These are phyloP conservation scores for Leptopilina myrica DNA, from an alignment of 2,888 invertebrate species.

Conservation along the genomic window DNA sequence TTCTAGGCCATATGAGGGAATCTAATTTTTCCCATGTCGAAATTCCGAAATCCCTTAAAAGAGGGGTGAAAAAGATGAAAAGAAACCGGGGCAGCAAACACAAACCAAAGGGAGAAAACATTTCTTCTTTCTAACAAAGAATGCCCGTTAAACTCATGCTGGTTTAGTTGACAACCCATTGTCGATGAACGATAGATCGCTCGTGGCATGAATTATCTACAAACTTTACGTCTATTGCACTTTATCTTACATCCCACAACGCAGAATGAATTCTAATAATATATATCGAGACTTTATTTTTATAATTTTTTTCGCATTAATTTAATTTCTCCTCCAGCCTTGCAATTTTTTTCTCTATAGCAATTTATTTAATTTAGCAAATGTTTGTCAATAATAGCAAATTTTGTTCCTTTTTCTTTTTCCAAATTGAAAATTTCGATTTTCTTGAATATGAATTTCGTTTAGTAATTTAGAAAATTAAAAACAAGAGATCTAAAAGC, in stretches of 20 bases:
- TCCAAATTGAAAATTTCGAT: not conserved
- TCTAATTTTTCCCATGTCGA: not conserved
- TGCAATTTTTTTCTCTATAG: too few species aligned
- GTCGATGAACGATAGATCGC: conserved; percentile 31
- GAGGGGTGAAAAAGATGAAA: conserved; percentile 28
- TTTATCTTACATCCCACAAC: conserved; percentile 3
- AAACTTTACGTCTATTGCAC: conserved; percentile 11
- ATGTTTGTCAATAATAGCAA: too few species aligned
- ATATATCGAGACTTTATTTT: conserved; percentile 2
- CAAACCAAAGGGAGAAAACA: conserved; percentile 19
- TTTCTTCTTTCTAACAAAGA: conserved; percentile 29
- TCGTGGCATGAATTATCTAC: conserved; percentile 33
- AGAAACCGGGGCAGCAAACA: not conserved
- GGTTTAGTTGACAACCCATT: conserved; percentile 33
- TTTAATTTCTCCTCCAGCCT: not conserved
- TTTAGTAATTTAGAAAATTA: too few species aligned
- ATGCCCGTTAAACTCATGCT: conserved; percentile 24
- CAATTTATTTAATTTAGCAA: too few species aligned
- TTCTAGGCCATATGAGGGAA: not conserved
- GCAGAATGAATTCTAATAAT: conserved; percentile 14
- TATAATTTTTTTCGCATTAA: not conserved
- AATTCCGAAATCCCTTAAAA: not conserved
- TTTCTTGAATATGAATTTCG: too few species aligned
- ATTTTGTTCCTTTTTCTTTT: too few species aligned
- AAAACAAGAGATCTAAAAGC: too few species aligned